Percentiles rank a stretch among this genome's conserved stretches.
phyloP scores from a whole-genome alignment of 53 echinoderm and acorn worm species.

The Echinometra lucunter region DNA sequence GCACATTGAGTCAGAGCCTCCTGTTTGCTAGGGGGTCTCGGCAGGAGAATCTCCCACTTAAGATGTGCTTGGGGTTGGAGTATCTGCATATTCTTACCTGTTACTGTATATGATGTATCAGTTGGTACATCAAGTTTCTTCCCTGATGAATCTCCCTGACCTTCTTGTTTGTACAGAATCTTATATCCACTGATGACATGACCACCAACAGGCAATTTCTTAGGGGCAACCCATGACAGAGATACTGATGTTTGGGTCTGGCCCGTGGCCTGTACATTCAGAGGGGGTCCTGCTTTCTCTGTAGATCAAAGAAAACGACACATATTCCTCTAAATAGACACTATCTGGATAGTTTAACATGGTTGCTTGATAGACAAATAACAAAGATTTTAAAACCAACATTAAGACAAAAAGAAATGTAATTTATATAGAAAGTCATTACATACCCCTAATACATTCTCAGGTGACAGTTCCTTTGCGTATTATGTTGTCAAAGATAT shows the following conservation, averaged over 20 bases:
- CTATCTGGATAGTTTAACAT: not conserved
- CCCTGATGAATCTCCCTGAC: not conserved
- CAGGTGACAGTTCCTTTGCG: too few relatives aligned
- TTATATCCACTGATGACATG: conserved; percentile 51
- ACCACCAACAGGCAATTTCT: not conserved
- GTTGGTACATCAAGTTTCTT: conserved; percentile 53
- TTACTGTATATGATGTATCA: conserved; percentile 3
- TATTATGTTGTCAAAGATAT: too few relatives aligned
- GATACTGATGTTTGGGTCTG: conserved; percentile 17
- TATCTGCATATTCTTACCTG: conserved; percentile 47
- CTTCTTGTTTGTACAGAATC: conserved; percentile 26
- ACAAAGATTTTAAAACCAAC: too few relatives aligned
- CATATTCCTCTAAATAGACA: not conserved
- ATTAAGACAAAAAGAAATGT: too few relatives aligned
- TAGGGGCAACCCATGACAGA: not conserved
- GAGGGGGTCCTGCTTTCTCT: conserved; percentile 60
- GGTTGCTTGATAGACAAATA: too few relatives aligned
- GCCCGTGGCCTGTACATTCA: not conserved
- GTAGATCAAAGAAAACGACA: not conserved
- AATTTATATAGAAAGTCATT: too few relatives aligned
- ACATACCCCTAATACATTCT: too few relatives aligned
- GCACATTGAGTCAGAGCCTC: too few relatives aligned
- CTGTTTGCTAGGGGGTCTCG: too few relatives aligned
- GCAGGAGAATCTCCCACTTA: too few relatives aligned
- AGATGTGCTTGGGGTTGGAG: too few relatives aligned